Evolutionary conservation across 2,113 vertebrate species (phyloP), one percentile per base, ranked within the genome.

Genomic region (Cromileptes altivelis): DNA sequence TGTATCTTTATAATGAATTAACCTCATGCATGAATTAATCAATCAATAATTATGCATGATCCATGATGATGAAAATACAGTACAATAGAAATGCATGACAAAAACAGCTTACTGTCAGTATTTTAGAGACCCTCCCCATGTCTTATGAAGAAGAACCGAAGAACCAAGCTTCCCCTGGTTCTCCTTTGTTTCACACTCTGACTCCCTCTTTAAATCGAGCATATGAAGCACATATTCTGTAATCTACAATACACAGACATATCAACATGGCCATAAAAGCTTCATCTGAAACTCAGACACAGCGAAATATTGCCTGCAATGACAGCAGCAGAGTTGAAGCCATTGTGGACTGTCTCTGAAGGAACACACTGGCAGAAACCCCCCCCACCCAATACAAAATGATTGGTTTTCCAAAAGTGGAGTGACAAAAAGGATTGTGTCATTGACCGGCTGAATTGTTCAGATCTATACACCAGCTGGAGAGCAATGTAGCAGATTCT

Each of bases 361-460:
- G 65, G 27, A 72, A 60, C 23, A 61, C 4, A 62, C 27, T n/a
- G 23, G 40, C 47, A 70, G 2, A 61, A 68, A 67, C 21, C 56
- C 15, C 33, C 62, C 14, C n/a, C 19, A 10, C 49, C 49, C 15
- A 1, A 2, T 17, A 50, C 45, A 49, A 64, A 86, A 67, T 70
- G 50, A 14, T 14, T 69, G n/a, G 10, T 0, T 23, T 33, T 57
- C 52, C 12, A 23, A 47, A 72, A 62, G 49, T 68, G 82, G 47
- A 75, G n/a, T 9, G 62, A 21, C 11, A 9, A 70, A 82, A 65
- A 80, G 14, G 70, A 47, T n/a, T 37, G 23, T 53, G 30, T 73
- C 73, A 78, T 19, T 17, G 57, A 75, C 73, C 55, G 0, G 6
- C 62, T 67, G 65, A 40, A 84, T 75, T 73, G 71, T 77, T 84